Evolutionary conservation across 2,797 vertebrate genomes (phyloP).

Genomic region (Eospalax fontanierii): DNA sequence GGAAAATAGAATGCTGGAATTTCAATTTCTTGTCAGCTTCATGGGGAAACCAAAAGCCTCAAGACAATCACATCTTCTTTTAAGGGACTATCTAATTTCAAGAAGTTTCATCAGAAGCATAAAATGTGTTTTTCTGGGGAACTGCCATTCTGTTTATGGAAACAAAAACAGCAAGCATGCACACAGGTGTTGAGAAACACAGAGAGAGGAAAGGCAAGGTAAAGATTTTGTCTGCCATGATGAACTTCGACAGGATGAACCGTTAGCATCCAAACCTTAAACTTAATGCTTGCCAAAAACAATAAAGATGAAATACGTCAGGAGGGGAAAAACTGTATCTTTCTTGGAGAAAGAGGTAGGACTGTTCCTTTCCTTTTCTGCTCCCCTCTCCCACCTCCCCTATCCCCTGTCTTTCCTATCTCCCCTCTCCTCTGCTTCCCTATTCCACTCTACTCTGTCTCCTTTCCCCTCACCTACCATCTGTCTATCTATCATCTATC

Average conservation of each 20-base stretch:
- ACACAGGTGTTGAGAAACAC: slow-evolving; percentile 67
- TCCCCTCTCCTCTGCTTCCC: background rate
- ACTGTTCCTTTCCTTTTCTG: background rate
- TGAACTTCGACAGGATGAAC: slow-evolving; percentile 49
- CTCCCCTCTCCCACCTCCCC: background rate
- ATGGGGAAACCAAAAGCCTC: slow-evolving; percentile 51
- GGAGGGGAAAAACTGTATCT: background rate
- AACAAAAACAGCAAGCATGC: slow-evolving; percentile 70
- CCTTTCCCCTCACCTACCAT: no score
- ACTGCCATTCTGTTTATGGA: slow-evolving; percentile 66
- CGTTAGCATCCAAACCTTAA: background rate
- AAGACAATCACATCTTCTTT: slow-evolving; percentile 75
- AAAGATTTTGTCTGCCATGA: slow-evolving; percentile 39
- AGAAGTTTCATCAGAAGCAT: slow-evolving; percentile 69
- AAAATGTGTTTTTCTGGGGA: slow-evolving; percentile 68
- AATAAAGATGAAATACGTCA: background rate
- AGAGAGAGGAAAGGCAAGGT: slow-evolving; percentile 51
- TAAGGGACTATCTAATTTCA: slow-evolving; percentile 68
- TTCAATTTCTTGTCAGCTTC: slow-evolving; percentile 69
- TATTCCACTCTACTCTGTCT: no score
- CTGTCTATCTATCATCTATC: no score
- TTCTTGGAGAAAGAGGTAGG: background rate
- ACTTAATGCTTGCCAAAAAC: slow-evolving; percentile 45
- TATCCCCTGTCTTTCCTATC: no score
- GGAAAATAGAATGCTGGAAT: slow-evolving; percentile 60